Percentiles rank a stretch among this genome's conserved stretches.
Evolutionary conservation across 2,888 invertebrate species (phyloP).

Genomic region (Eurois occulta): DNA sequence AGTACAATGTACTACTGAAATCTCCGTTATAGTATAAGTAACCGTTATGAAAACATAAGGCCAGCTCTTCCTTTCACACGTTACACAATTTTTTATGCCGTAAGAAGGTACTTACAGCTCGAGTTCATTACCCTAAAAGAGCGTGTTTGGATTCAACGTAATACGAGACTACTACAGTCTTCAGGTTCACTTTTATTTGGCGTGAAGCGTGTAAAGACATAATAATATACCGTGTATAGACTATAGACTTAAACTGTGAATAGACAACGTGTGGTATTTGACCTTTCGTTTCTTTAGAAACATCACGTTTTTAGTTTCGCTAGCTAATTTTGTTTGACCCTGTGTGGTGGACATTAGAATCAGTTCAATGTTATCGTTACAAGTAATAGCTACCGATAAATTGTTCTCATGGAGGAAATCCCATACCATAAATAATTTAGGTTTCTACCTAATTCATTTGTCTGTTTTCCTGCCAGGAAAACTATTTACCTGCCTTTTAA

Average conservation of each 20-base stretch:
- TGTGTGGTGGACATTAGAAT: not conserved
- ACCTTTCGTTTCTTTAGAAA: not conserved
- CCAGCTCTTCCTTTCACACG: not conserved
- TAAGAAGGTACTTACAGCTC: not conserved
- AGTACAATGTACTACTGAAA: not conserved
- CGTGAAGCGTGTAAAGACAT: not conserved
- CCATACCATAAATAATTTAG: not conserved
- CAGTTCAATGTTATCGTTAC: not conserved
- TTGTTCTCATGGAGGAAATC: not conserved
- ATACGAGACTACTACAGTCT: not conserved
- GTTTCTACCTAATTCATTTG: not conserved
- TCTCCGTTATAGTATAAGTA: not conserved
- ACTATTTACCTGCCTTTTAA: not conserved
- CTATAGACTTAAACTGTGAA: not conserved
- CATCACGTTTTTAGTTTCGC: not conserved
- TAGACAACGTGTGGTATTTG: not conserved
- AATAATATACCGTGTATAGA: too few relatives aligned
- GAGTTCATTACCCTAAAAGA: not conserved
- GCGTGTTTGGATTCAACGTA: not conserved
- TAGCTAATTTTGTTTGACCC: not conserved
- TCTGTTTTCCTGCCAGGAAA: not conserved
- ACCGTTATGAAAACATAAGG: not conserved
- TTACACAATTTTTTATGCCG: not conserved
- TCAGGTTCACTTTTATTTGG: not conserved
- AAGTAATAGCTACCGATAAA: not conserved